phyloP scores from a whole-genome alignment of 2,888 invertebrate genomes.

The Mythimna impura region DNA sequence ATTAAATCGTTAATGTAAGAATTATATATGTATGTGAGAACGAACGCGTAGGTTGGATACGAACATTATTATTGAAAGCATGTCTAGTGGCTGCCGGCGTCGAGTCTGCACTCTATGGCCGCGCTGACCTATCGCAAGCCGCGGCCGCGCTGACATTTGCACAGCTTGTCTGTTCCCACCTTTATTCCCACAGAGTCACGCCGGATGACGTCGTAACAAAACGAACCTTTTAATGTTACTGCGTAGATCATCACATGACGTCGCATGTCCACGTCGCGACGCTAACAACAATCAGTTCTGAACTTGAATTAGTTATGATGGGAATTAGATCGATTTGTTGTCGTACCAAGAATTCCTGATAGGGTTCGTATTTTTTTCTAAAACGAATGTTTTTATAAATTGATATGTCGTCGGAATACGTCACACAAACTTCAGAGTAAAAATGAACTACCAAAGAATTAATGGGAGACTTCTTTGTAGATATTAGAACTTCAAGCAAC shows the following conservation, averaged over 20 bases:
- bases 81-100: background rate
- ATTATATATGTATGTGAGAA: too few species aligned
- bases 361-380: background rate
- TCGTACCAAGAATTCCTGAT: background rate
- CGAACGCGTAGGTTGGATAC: background rate
- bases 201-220: conserved; percentile 1
- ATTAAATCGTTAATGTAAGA: too few species aligned
- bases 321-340: conserved; percentile 15
- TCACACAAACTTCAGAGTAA: background rate
- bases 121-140: conserved; percentile 45
- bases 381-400: background rate
- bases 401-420: background rate
- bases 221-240: conserved; percentile 5
- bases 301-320: conserved; percentile 34
- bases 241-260: conserved; percentile 3
- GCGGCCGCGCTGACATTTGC: conserved; percentile 47
- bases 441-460: background rate
- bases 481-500: background rate
- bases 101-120: background rate
- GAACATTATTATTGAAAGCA: background rate
- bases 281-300: conserved; percentile 11
- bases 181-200: conserved; percentile 13
- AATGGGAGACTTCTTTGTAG: background rate
- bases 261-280: background rate
- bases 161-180: conserved; percentile 31